A percentile compares a stretch with the other conserved stretches of the same genome.
Conservation (phyloP, 2,888 invertebrate species). For the Hyposoter dolosus region DNA sequence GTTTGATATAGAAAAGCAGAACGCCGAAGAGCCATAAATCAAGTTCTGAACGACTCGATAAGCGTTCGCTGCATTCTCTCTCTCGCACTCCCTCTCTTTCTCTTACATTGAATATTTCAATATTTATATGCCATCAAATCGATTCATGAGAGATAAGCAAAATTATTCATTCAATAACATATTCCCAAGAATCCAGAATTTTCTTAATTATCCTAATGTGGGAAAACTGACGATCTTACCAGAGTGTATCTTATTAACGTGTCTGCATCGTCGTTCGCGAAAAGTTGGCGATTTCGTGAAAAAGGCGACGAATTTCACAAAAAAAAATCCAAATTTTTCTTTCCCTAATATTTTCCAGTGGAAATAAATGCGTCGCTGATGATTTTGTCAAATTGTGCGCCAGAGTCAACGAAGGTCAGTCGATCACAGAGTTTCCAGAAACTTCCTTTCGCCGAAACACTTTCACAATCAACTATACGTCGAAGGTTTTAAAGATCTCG, state of each 20-base stretch:
- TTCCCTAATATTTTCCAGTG: neutral
- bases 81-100: neutral
- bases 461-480: neutral
- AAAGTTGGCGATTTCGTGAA: neutral
- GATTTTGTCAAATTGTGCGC: neutral
- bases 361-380: neutral
- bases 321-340: neutral
- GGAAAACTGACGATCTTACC: neutral
- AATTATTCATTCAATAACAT: neutral
- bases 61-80: slow-evolving; percentile 48
- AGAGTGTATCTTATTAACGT: neutral
- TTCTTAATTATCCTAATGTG: neutral
- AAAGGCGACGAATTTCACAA: neutral
- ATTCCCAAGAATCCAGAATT: neutral
- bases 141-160: neutral
- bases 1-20: slow-evolving; percentile 31
- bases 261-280: neutral
- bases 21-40: slow-evolving; percentile 52
- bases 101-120: slow-evolving; percentile 22
- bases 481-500: neutral
- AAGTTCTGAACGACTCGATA: slow-evolving; percentile 56
- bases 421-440: neutral
- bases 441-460: neutral
- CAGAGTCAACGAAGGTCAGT: neutral
- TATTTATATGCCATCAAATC: slow-evolving; percentile 14